A percentile compares a stretch with the other conserved stretches of the same genome.
These are phyloP conservation scores for Pegoplata infirma DNA, from an alignment of 2,888 invertebrate genomes.

Conservation along the genomic window DNA sequence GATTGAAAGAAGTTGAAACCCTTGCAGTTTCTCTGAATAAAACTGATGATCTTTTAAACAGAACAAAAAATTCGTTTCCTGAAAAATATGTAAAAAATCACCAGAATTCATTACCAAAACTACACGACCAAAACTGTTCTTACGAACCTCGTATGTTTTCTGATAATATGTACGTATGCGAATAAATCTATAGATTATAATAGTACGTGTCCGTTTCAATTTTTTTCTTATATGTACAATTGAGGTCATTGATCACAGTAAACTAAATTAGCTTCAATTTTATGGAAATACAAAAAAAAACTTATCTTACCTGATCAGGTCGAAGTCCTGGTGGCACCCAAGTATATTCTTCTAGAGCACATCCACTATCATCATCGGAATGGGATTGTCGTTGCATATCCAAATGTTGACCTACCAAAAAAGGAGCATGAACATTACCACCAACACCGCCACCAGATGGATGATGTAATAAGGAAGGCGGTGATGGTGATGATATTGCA, in stretches of 20 bases:
- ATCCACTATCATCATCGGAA: slow-evolving; percentile 99
- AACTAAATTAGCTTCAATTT: slow-evolving; percentile 9
- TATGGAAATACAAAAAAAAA: slow-evolving; percentile 16
- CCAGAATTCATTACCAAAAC: too few species aligned
- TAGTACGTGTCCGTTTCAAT: slow-evolving; percentile 23
- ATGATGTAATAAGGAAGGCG: slow-evolving; percentile 75
- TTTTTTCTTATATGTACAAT: not conserved
- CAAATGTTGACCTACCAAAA: slow-evolving; percentile 77
- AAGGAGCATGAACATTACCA: slow-evolving; percentile 69
- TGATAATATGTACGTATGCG: slow-evolving; percentile 16
- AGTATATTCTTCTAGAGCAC: slow-evolving; percentile 98
- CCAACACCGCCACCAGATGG: slow-evolving; percentile 67
- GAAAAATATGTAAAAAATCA: too few species aligned
- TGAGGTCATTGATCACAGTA: slow-evolving; percentile 28
- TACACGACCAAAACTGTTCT: too few species aligned
- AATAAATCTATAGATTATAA: slow-evolving; percentile 1
- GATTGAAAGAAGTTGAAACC: too few species aligned
- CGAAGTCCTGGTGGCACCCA: slow-evolving; percentile 98
- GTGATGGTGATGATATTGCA: slow-evolving; percentile 77
- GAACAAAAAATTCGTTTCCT: too few species aligned
- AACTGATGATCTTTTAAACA: too few species aligned
- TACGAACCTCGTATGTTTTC: too few species aligned
- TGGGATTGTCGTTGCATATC: slow-evolving; percentile 93
- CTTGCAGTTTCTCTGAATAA: too few species aligned
- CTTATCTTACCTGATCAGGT: slow-evolving; percentile 91